These are phyloP conservation scores for Campodea augens DNA, from an alignment of 1,140 invertebrate genomes.

Conservation along the genomic window DNA sequence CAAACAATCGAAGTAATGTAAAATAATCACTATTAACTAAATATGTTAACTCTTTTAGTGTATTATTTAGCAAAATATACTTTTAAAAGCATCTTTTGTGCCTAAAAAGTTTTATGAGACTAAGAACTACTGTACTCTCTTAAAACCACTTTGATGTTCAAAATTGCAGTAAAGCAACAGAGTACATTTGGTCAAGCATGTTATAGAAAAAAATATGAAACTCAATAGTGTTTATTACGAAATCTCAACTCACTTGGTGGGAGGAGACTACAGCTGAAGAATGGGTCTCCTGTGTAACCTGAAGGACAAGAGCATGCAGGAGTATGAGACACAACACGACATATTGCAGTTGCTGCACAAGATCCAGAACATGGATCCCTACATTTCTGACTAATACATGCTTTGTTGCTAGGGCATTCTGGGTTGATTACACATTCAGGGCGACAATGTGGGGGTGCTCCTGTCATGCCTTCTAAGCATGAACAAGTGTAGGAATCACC, in stretches of 20 bases:
- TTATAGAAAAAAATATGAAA: too few relatives aligned
- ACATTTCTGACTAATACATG: conserved; percentile 43
- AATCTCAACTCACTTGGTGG: too few relatives aligned
- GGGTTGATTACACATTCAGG: conserved; percentile 47
- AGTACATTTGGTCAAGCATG: too few relatives aligned
- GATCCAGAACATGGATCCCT: conserved; percentile 41
- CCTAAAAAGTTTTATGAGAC: too few relatives aligned
- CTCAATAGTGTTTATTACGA: too few relatives aligned
- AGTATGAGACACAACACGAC: conserved; percentile 49
- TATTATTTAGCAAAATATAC: too few relatives aligned
- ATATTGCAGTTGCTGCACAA: conserved; percentile 49
- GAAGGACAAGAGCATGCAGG: conserved; percentile 42
- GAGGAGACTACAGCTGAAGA: conserved; percentile 20
- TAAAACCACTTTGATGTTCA: too few relatives aligned
- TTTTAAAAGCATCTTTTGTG: too few relatives aligned
- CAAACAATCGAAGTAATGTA: neutral
- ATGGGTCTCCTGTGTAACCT: conserved; percentile 33
- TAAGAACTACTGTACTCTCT: too few relatives aligned
- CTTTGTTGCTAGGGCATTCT: conserved; percentile 37
- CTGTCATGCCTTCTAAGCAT: conserved; percentile 36
- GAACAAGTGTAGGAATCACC: conserved; percentile 36
- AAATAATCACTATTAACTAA: too few relatives aligned
- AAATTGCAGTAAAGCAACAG: too few relatives aligned
- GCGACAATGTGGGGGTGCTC: conserved; percentile 37
- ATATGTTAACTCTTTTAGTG: too few relatives aligned